phyloP scores from a whole-genome alignment of 2,888 invertebrate genomes.

The Heliconius charithonia region DNA sequence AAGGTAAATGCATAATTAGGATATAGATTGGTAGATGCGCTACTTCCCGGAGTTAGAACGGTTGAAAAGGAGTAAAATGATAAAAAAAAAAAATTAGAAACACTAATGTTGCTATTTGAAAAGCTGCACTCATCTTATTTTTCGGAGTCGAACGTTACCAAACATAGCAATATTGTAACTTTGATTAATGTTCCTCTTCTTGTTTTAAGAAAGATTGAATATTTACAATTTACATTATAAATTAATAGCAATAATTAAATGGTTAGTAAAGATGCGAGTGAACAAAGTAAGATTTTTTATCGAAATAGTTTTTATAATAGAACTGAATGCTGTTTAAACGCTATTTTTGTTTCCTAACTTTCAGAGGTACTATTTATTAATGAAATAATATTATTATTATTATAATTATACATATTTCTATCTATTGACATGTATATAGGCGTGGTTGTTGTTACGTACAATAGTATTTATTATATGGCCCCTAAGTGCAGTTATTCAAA shows the following conservation, averaged over 20 bases:
- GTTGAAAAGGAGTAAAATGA: slow-evolving; percentile 62
- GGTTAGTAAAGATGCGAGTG: slow-evolving; percentile 75
- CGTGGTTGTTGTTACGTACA: slow-evolving; percentile 67
- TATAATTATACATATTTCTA: slow-evolving; percentile 84
- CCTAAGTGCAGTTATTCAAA: slow-evolving; percentile 84
- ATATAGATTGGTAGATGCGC: slow-evolving; percentile 82
- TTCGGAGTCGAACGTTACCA: slow-evolving; percentile 79
- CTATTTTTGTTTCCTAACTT: slow-evolving; percentile 84
- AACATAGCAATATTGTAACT: slow-evolving; percentile 81
- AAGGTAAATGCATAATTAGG: slow-evolving; percentile 73
- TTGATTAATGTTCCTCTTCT: slow-evolving; percentile 84
- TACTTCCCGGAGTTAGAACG: slow-evolving; percentile 76
- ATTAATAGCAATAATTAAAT: slow-evolving; percentile 81
- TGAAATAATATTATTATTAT: slow-evolving; percentile 82
- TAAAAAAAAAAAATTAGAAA: slow-evolving; percentile 51
- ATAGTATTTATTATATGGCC: slow-evolving; percentile 68
- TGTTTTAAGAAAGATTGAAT: slow-evolving; percentile 84
- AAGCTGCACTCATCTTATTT: slow-evolving; percentile 81
- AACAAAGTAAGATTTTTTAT: slow-evolving; percentile 82
- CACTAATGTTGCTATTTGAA: slow-evolving; percentile 76
- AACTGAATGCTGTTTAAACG: slow-evolving; percentile 77
- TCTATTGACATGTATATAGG: slow-evolving; percentile 82
- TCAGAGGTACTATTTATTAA: slow-evolving; percentile 86
- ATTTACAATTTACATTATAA: slow-evolving; percentile 82
- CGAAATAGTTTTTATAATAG: slow-evolving; percentile 83